Base-by-base conservation (phyloP, 2,797 vertebrate species). In the Scomberomorus guttatus region DNA sequence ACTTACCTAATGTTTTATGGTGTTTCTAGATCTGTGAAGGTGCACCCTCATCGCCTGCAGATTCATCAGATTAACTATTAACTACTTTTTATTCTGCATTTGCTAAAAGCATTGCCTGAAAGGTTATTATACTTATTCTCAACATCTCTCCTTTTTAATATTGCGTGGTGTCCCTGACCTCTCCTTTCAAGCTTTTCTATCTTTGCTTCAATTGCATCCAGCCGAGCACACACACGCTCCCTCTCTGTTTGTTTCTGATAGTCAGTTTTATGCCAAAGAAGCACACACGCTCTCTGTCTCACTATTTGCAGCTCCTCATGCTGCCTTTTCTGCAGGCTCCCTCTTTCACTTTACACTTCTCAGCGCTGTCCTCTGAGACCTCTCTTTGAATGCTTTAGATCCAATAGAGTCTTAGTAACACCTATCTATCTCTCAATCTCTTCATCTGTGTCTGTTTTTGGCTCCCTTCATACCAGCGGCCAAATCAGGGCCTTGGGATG, bases 361-460 rank as follows among this genome's bases (percentile, higher is more conserved):
- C 70, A 34, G 34, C 5, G 1, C 67, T 52, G 72, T 79, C 72
- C 80, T 85, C 67, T 57, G 60, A 75, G 54, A 80, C 54, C 59
- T 74, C 48, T 74, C 70, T 87, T 71, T 81, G 69, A 85, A 71
- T 64, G 42, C 52, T 24, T 64, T 1, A 66, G 46, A 83, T 83
- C 80, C 83, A 82, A 83, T 14, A 55, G 54, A 63, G 75, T 37
- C 46, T 72, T 50, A 34, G 17, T 17, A 59, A 11, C 59, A 57
- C 69, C 50, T 59, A 42, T 72, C 22, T 42, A 9, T 79, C 69
- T 50, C 50, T 68, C 22, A 27, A 37, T 59, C 39, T 65, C 63
- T 78, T 77, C 55, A 62, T 70, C 80, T 75, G 5, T 27, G 22
- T 77, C 75, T 85, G 50, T 48, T 61, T 69, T 69, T 73, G 25